Evolutionary conservation across 2,888 invertebrate species (phyloP), one percentile per base, ranked within the genome.

Genomic region (Lamproptera curius): DNA sequence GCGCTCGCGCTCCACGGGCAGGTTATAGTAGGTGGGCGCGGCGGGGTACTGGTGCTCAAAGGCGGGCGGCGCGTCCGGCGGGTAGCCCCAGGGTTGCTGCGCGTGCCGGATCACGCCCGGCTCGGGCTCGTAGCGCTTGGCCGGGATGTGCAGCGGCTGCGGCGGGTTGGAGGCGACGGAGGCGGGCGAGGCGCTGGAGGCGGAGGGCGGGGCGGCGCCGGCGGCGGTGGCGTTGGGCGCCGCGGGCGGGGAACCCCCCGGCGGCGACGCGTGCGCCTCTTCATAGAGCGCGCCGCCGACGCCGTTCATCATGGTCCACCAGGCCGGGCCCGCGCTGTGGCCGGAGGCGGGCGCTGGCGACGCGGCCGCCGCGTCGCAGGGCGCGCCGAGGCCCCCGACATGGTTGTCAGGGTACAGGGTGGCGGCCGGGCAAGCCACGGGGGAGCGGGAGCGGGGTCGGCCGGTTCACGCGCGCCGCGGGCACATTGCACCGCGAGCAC

Each of bases 91-190:
- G 52, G 92, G 89, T 60, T 90, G 91, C 60, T 92, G 92, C 62
- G 93, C 91, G 84, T 94, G 94, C 59, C 94, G 88, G 67, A 94
- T 94, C 67, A 94, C 94, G 37, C 94, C 92, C 42, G 91, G 90
- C 67, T 90, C 91, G 51, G 90, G 89, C 57, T 89, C 88, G 72
- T 89, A 93, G 61, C 95, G 90, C 84, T 96, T 96, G 69, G 96
- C 96, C 59, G 96, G 96, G 84, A 96, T 96, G 89, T 96, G 96
- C 56, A 96, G 89, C 55, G 94, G 95, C 68, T 92, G 92, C 52
- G 92, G 92, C 51, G 93, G 91, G 81, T 92, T 91, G 73, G 91
- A 92, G 71, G 92, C 89, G 42, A 90, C 90, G 52, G 87, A 85
- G 53, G 91, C 80, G 67, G 91, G 91, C 72, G 89, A 83, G 70